Conservation (phyloP, 2,888 invertebrate genomes). For the Amphipyra tragopoginis region DNA sequence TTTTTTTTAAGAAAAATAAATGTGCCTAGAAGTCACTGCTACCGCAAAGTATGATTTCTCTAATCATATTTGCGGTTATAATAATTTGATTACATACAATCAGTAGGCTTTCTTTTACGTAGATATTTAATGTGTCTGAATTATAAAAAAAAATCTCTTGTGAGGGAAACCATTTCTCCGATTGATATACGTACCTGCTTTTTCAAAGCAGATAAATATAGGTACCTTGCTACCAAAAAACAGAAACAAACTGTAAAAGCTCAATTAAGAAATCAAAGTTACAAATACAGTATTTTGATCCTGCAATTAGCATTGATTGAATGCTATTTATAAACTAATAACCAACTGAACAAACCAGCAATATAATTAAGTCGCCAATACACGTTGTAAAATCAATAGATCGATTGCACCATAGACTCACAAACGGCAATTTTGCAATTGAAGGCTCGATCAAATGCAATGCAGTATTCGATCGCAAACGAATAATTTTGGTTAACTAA, state of each 20-base stretch:
- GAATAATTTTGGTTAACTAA: slow-evolving; percentile 51
- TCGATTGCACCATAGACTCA: slow-evolving; percentile 47
- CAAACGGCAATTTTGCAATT: slow-evolving; percentile 53
- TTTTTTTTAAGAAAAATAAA: too few species aligned
- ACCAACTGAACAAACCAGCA: slow-evolving; percentile 41
- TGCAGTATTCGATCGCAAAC: slow-evolving; percentile 34
- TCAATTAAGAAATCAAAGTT: slow-evolving; percentile 4
- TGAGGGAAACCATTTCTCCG: too few species aligned
- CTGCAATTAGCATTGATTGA: slow-evolving; percentile 11
- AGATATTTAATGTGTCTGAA: too few species aligned
- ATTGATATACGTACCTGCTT: too few species aligned
- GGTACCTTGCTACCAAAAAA: too few species aligned
- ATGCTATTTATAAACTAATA: slow-evolving; percentile 32
- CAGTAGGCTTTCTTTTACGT: too few species aligned
- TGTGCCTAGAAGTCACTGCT: not conserved
- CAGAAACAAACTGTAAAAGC: not conserved
- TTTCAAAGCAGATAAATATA: too few species aligned
- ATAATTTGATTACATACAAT: too few species aligned
- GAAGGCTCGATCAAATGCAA: slow-evolving; percentile 46
- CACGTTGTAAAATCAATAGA: slow-evolving; percentile 55
- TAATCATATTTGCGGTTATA: slow-evolving; percentile 10
- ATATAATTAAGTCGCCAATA: slow-evolving; percentile 39
- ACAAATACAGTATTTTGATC: slow-evolving; percentile 8
- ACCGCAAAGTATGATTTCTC: not conserved
- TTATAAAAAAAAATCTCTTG: too few species aligned